Base-by-base conservation (phyloP, 2,888 invertebrate species). In the Chrysodeixis includens region DNA sequence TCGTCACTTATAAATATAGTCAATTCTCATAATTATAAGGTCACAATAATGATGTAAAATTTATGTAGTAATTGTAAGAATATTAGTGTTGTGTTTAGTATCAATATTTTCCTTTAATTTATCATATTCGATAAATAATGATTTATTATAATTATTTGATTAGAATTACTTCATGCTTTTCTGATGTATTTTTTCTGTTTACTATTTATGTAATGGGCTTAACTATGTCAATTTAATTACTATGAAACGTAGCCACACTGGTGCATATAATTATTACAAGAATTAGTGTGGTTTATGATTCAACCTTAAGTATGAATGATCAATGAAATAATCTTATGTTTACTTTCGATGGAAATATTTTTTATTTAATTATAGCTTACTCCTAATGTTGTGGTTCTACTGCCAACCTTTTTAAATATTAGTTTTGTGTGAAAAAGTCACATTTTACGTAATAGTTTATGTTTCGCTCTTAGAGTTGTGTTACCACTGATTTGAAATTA, bases 1-100 rank as follows among this genome's bases (percentile, higher is more conserved):
- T 93, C 90, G 92, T 93, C 93, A 92, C 86, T 78, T 86, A 85
- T 88, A 86, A 86, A 79, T 86, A 82, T 93, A 93, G 93, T 92
- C 90, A 90, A 91, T 91, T 90, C 79, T 84, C 85, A 81, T 81
- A 79, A 85, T 72, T 72, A 66, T 87, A 84, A 84, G 81, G 83
- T 86, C 83, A 86, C 84, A 82, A 80, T 84, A 76, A 81, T 83
- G 81, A 69, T 82, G 75, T 79, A 77, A 63, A 66, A 67, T 71
- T 74, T 62, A 69, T 69, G 69, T 67, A 44, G 62, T 79, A 76
- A 68, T 74, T 55, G 58, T 74, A 69, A 69, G 64, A 78, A 74
- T 75, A 79, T 78, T 77, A 80, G 71, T 73, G 69, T 77, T 75
- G 75, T 77, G 62, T 73, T 75, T 69, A 73, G 58, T 66, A 54